Base-by-base conservation (phyloP, 2,797 vertebrate species). In the Anolis apletophallus region DNA sequence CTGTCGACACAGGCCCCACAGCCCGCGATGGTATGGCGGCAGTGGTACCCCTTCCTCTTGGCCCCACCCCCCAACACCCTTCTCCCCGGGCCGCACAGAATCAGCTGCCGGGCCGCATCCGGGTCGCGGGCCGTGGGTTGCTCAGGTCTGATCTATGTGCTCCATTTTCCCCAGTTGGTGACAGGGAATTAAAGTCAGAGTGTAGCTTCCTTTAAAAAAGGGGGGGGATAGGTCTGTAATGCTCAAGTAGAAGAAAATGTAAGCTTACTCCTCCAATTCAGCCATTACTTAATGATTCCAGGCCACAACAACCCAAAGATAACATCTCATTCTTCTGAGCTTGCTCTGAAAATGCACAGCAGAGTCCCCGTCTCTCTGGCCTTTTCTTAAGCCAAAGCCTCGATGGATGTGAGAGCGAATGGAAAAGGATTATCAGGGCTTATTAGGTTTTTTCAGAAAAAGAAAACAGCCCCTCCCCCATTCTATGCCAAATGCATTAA, bases 401-500 rank as follows among this genome's bases (percentile, higher is more conserved):
- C 82, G 83, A 87, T 84, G 88, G 93, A 88, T 74, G 75, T 1
- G 16, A 72, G 89, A 86, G 55, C 69, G 86, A 88, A 89, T 88
- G 14, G 73, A 84, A 87, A 91, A 85, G 83, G 81, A 92, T 95
- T 92, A 87, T 78, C 21, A 88, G 80, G 84, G 84, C 90, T 94
- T 94, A 87, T 89, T 94, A 90, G 67, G 64, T 40, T 86, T 81
- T 84, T 88, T 83, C 88, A 87, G 80, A 73, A 80, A 91, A 90
- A 92, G 88, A 83, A 95, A 93, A 94, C 92, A 85, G 88, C 86
- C 23, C n/a, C n/a, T 69, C 68, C 68, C n/a, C 68, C 6, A 11
- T 80, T 90, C 83, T 19, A 89, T 92, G 90, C 91, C 89, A 92
- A 87, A 77, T 88, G 78, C 85, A 93, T 95, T 94, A 92, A 95